A percentile compares a stretch with the other conserved stretches of the same genome.
Conservation (phyloP, 2,888 invertebrate species). For the Drosophila diplacantha region DNA sequence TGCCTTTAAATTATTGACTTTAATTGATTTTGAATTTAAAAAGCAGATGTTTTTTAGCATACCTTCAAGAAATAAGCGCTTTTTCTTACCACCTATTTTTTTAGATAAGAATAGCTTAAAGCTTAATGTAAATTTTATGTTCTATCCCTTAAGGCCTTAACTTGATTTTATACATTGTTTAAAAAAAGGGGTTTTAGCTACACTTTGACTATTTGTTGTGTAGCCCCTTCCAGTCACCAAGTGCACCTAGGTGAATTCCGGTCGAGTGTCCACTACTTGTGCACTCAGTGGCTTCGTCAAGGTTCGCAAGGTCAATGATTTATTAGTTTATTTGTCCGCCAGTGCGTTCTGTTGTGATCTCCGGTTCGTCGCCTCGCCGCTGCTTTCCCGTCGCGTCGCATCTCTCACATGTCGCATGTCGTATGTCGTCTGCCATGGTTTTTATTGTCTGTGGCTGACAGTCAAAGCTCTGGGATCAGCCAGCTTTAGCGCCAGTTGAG, state of each 20-base stretch:
- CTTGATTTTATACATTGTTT: not conserved
- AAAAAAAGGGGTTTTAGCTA: too few relatives aligned
- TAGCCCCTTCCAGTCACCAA: constrained; percentile 21
- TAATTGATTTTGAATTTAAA: not conserved
- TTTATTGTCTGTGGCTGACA: constrained; percentile 48
- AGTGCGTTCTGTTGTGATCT: constrained; percentile 39
- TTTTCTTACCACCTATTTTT: too few relatives aligned
- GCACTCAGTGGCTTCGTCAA: constrained; percentile 49
- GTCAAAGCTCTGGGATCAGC: constrained; percentile 49
- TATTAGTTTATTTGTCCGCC: constrained; percentile 55
- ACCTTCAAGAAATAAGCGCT: too few relatives aligned
- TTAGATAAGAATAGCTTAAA: not conserved
- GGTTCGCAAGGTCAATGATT: constrained; percentile 72
- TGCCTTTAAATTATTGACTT: not conserved
- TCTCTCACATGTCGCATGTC: constrained; percentile 1
- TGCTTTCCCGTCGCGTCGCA: constrained; percentile 2
- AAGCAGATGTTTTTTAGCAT: not conserved
- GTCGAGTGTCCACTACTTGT: constrained; percentile 12
- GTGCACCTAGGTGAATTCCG: constrained; percentile 29
- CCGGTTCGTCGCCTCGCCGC: constrained; percentile 40
- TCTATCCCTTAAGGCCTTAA: not conserved
- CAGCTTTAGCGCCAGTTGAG: constrained; percentile 39
- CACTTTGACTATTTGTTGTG: not conserved
- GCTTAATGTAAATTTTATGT: not conserved
- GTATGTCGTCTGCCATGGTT: constrained; percentile 12